phyloP scores from a whole-genome alignment of 2,797 vertebrate genomes.

The Myotis vivesi region DNA sequence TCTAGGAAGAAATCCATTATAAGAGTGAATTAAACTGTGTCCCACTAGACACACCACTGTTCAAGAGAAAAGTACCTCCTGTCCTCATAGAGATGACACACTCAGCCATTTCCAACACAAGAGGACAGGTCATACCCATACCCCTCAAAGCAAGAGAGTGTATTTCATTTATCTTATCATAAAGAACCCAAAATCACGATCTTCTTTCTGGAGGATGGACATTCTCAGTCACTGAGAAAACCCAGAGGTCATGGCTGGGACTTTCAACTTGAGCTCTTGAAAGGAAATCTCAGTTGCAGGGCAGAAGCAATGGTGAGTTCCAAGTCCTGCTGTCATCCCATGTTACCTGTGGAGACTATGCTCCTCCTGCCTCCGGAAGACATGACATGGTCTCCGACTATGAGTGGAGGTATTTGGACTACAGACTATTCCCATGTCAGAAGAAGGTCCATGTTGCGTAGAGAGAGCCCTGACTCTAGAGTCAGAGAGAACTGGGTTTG shows the following conservation, averaged over 20 bases:
- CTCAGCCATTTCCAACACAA: not conserved
- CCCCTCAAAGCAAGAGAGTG: not conserved
- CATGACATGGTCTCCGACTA: too few relatives aligned
- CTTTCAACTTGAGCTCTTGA: not conserved
- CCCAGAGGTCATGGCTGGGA: not conserved
- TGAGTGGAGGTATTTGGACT: not conserved
- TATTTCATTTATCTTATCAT: not conserved
- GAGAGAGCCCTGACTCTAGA: not conserved
- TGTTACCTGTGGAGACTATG: not conserved
- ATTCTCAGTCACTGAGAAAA: not conserved
- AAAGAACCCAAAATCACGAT: not conserved
- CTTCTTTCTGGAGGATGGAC: not conserved
- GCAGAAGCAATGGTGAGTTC: not conserved
- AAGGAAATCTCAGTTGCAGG: not conserved
- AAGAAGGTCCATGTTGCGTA: rapidly evolving
- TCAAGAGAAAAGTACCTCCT: not conserved
- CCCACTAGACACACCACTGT: not conserved
- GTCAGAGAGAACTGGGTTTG: not conserved
- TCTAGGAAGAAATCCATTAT: not conserved
- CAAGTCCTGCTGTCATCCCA: not conserved
- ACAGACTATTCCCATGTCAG: too few relatives aligned
- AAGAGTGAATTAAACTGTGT: not conserved
- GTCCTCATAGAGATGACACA: not conserved
- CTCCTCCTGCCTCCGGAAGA: not conserved
- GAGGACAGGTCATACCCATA: not conserved